Evolutionary conservation across 2,113 vertebrate species (phyloP).

Genomic region (Sardina pilchardus): DNA sequence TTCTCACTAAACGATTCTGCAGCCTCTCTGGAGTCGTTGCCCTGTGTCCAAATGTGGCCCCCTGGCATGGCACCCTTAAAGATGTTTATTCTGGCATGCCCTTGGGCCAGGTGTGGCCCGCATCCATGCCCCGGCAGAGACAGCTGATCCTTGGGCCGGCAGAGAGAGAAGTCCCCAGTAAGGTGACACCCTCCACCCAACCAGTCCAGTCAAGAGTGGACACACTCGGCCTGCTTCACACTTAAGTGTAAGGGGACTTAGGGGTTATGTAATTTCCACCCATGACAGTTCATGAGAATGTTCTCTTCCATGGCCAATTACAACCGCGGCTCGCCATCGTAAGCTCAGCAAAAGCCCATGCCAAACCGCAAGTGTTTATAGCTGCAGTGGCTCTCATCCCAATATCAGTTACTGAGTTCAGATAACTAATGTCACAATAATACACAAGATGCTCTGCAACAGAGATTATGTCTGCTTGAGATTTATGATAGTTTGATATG

Average conservation of each 20-base stretch:
- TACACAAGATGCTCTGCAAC: background rate
- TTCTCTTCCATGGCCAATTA: background rate
- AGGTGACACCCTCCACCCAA: background rate
- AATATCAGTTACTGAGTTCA: background rate
- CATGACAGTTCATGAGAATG: conserved; percentile 1
- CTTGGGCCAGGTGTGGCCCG: background rate
- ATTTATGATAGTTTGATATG: background rate
- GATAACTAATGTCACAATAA: background rate
- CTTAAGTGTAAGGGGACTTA: background rate
- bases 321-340: background rate
- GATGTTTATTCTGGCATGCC: background rate
- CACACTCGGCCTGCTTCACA: background rate
- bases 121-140: background rate
- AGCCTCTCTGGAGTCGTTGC: background rate
- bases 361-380: background rate
- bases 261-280: background rate
- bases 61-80: background rate
- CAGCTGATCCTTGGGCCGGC: background rate
- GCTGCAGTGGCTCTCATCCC: background rate
- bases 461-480: background rate
- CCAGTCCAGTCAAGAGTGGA: background rate
- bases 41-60: background rate
- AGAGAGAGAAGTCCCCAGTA: background rate
- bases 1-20: no score
- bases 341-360: background rate